Evolutionary conservation across 2,797 vertebrate genomes (phyloP).

Genomic region (Cryptoprocta ferox): DNA sequence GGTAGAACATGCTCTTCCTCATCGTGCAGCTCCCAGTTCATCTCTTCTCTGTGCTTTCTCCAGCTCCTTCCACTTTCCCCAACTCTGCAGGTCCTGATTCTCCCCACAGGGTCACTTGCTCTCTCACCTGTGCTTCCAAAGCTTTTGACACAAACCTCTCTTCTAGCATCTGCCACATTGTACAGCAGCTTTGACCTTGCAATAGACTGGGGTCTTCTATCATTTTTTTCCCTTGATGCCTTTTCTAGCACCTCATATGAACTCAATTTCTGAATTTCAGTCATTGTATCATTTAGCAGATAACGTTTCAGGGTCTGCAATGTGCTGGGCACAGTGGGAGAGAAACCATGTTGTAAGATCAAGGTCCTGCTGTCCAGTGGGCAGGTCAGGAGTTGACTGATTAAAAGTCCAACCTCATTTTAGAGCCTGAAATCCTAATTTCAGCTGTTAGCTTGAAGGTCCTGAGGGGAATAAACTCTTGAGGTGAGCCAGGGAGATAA

Average conservation of each 20-base stretch:
- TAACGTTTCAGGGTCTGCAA: not conserved
- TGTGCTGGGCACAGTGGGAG: not conserved
- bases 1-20: not conserved
- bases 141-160: not conserved
- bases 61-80: not conserved
- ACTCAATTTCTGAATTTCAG: not conserved
- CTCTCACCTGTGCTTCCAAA: not conserved
- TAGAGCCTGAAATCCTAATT: conserved; percentile 6
- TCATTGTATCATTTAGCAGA: conserved; percentile 16
- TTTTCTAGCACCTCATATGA: not conserved
- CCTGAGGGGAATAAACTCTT: not conserved
- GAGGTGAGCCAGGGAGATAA: not conserved
- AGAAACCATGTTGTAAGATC: not conserved
- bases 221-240: not conserved
- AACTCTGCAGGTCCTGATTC: not conserved
- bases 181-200: not conserved
- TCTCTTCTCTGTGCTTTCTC: not conserved
- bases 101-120: not conserved
- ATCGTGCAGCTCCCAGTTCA: not conserved
- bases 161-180: not conserved
- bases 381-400: not conserved
- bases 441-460: not conserved
- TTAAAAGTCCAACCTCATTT: not conserved
- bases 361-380: not conserved
- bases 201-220: not conserved